Conservation (phyloP, 1,140 invertebrate species). For the Drosophila virilis region DNA sequence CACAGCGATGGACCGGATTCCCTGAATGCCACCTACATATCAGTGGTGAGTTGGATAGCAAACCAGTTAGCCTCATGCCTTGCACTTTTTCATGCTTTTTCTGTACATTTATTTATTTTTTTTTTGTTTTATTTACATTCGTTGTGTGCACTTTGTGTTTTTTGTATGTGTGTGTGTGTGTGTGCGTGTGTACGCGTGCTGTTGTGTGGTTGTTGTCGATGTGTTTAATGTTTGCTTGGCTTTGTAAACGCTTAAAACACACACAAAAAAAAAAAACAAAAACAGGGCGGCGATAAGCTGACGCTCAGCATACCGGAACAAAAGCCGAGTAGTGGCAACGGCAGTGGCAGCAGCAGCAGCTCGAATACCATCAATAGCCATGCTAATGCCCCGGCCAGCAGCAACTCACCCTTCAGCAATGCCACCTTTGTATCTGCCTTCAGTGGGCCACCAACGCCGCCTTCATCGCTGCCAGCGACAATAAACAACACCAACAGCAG, state of each 20-base stretch:
- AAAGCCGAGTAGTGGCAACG: conserved; percentile 61
- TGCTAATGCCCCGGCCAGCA: conserved; percentile 34
- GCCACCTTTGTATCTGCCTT: conserved; percentile 72
- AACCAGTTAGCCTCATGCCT: conserved; percentile 68
- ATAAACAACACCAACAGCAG: conserved; percentile 54
- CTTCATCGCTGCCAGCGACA: conserved; percentile 60
- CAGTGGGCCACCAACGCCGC: conserved; percentile 61
- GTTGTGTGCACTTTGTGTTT: conserved; percentile 68
- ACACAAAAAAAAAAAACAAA: conserved; percentile 28
- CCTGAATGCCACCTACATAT: conserved; percentile 88
- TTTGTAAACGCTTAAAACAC: conserved; percentile 46
- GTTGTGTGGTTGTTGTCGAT: conserved; percentile 20
- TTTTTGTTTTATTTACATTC: conserved; percentile 71
- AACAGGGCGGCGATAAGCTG: conserved; percentile 90
- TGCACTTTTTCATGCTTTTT: conserved; percentile 79
- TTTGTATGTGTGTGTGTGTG: conserved; percentile 60
- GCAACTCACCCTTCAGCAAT: conserved; percentile 64
- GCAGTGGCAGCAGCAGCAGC: conserved; percentile 50
- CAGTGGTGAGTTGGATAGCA: conserved; percentile 87
- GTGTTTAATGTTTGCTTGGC: conserved; percentile 58
- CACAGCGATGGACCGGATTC: conserved; percentile 84
- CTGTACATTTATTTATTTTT: conserved; percentile 63
- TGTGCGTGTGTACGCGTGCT: conserved; percentile 75
- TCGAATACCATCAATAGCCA: conserved; percentile 46
- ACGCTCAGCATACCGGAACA: conserved; percentile 87